A percentile compares a stretch with the other conserved stretches of the same genome.
Conservation (phyloP, 2,113 vertebrate species). For the Leptosomus discolor region DNA sequence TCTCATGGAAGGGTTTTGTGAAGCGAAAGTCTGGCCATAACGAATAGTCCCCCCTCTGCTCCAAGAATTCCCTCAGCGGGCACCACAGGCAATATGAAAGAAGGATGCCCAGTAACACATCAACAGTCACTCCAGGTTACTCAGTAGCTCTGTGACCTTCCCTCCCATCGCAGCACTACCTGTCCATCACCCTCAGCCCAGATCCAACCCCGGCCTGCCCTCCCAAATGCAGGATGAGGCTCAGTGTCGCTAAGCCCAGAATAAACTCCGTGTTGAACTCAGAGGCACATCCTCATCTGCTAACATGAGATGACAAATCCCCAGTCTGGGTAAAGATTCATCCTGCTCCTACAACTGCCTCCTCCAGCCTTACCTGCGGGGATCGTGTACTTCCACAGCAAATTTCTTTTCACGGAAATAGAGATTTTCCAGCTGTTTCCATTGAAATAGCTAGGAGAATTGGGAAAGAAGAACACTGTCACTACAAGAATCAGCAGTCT, state of each 20-base stretch:
- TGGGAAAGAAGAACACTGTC: background rate
- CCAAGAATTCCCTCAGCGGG: background rate
- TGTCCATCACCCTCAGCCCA: background rate
- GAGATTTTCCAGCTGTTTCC: slow-evolving; percentile 97
- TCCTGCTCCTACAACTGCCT: fast-evolving
- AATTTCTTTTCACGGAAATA: slow-evolving; percentile 99
- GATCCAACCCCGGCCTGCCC: background rate
- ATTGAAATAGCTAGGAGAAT: slow-evolving; percentile 87
- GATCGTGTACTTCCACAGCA: slow-evolving; percentile 95
- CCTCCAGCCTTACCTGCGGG: slow-evolving; percentile 85
- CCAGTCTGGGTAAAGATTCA: background rate
- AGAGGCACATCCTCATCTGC: background rate
- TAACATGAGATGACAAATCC: fast-evolving
- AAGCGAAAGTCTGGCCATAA: background rate
- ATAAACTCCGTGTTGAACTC: background rate
- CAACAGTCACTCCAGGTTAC: background rate
- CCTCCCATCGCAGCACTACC: background rate
- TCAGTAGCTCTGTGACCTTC: background rate
- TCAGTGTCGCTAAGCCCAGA: background rate
- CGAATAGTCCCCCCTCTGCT: background rate
- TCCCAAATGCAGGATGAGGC: fast-evolving
- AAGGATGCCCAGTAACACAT: background rate
- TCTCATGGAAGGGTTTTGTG: background rate
- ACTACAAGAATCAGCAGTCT: background rate
- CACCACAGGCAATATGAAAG: background rate